Evolutionary conservation across 2,888 invertebrate species (phyloP), one percentile per base, ranked within the genome.

Genomic region (Ochropacha duplaris): DNA sequence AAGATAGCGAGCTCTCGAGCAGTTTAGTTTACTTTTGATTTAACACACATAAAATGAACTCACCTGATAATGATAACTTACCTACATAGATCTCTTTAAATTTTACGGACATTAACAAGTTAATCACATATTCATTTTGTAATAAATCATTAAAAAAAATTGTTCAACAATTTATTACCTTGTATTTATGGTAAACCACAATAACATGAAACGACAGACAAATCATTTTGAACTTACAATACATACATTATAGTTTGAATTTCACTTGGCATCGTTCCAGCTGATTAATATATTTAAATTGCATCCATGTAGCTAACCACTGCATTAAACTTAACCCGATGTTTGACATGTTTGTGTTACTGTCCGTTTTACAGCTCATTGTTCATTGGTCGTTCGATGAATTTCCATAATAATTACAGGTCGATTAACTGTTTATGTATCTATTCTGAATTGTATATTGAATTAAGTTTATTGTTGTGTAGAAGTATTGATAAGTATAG

Each of bases 241-340:
- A 36, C n/a, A 36, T 1, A 6, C n/a, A n/a, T 1, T 44, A 44
- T 6, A 62, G 56, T 65, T 61, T 61, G 55, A 56, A 57, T 57
- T 57, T 59, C 56, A 57, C 34, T 51, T 49, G 51, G 57, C 52
- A 56, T 58, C 26, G 56, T 55, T 57, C 55, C 12, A 36, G 51
- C 54, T 50, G n/a, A 49, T 58, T 58, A 56, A 55, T 61, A 54
- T 56, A 59, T 59, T 62, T 51, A 59, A 56, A 62, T 58, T 49
- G 28, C 52, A 19, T 19, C 39, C 49, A 24, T 39, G 52, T 34
- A 49, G 19, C 19, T 24, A 6, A 26, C 26, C 49, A 11, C 16
- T 44, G 24, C 26, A 28, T 39, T n/a, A 44, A 22, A 52, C 52
- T 54, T 19, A 26, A 28, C 50, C 6, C 1, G 16, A 19, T 14